These are phyloP conservation scores for Selene dorsalis DNA, from an alignment of 2,797 vertebrate genomes.

Conservation along the genomic window DNA sequence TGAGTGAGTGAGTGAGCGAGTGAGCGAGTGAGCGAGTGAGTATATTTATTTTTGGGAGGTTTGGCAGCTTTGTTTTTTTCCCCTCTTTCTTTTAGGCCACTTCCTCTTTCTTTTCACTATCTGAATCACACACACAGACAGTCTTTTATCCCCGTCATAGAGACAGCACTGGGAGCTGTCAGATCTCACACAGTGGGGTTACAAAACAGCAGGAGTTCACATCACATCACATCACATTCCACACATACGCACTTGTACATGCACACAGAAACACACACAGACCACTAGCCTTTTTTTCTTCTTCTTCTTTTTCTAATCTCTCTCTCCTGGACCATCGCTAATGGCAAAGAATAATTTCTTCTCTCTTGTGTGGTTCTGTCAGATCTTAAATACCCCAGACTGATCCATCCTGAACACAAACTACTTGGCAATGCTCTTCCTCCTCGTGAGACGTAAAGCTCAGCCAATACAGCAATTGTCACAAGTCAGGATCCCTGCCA, in stretches of 20 bases:
- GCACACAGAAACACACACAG: constrained; percentile 31
- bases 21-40: constrained; percentile 41
- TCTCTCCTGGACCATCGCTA: constrained; percentile 28
- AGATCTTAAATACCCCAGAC: constrained; percentile 39
- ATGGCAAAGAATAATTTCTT: constrained; percentile 40
- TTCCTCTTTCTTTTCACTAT: constrained; percentile 56
- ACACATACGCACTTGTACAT: constrained; percentile 16
- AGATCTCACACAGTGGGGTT: constrained; percentile 71
- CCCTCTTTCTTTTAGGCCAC: constrained; percentile 38
- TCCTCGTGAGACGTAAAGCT: constrained; percentile 32
- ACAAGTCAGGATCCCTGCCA: constrained; percentile 31
- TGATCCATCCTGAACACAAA: constrained; percentile 36
- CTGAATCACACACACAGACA: constrained; percentile 47
- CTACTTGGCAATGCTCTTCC: constrained; percentile 23
- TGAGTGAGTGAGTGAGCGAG: constrained; percentile 45
- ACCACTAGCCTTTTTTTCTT: background rate
- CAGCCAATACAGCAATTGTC: constrained; percentile 7
- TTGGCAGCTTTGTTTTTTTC: constrained; percentile 35
- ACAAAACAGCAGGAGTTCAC: constrained; percentile 58
- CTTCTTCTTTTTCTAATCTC: too few relatives aligned
- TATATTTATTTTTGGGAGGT: constrained; percentile 43
- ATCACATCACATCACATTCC: constrained; percentile 43
- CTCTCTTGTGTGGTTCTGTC: constrained; percentile 34
- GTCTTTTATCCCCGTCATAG: constrained; percentile 56
- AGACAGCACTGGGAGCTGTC: constrained; percentile 73